Base-by-base conservation (phyloP, 2,888 invertebrate species). In the Prostheceraeus crozeri region DNA sequence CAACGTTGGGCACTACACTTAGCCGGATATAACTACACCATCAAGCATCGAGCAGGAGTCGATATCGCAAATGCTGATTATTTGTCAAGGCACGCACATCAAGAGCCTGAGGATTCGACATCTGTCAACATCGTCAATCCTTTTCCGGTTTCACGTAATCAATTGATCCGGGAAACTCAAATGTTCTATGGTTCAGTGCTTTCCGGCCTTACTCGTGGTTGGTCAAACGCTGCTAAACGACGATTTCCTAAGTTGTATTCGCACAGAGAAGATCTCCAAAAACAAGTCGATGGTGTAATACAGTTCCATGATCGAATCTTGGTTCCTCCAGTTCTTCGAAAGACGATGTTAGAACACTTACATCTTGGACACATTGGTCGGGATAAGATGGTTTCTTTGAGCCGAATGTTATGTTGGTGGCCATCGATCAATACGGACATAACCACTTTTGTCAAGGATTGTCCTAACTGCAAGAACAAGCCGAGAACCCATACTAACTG, bases 151-250 rank as follows among this genome's bases (percentile, higher is more conserved):
- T 48, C 48, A 25, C 8, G 48, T n/a, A 48, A 19, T 48, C 4
- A 48, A 28, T 25, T 48, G 28, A 48, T 48, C 28, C 6, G 4
- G 10, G 23, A 48, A 21, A 48, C 48, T 28, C 23, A 48, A 48
- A 48, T 28, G 23, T 4, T 48, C 8, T 48, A 28, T 48, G 48
- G 48, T 30, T 48, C 48, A 48, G 23, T 48, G 25, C 48, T 48
- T 14, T 4, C 48, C 23, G 48, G 48, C 14, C 3, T 48, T 30
- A 48, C 23, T 25, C 48, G 28, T 23, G 48, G 48, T 28, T 48
- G 48, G 48, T 48, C 48, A 48, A 48, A 48, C 28, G 28, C 23
- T 28, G 48, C 48, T 30, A 40, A 40, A 48, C 48, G 28, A 48
- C 23, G 48, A 28, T 19, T 48, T 48, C 28, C 48, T 48, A n/a